Conservation (phyloP, 1,140 invertebrate genomes). For the Heterodera schachtii region DNA sequence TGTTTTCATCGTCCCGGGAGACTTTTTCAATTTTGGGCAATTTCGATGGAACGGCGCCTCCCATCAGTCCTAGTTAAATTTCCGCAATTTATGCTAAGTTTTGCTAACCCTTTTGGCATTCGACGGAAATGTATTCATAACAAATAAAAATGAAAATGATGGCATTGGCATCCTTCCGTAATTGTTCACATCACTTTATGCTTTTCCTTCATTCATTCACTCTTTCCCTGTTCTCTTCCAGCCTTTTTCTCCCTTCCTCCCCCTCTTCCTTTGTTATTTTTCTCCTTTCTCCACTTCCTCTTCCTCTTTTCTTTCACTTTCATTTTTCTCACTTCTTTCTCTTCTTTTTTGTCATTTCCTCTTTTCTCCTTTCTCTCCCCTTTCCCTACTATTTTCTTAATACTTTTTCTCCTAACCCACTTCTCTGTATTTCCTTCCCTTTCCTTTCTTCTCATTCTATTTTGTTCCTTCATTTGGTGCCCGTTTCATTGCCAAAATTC, state of each 20-base stretch:
- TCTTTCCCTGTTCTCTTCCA: no score
- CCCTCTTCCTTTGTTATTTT: background rate
- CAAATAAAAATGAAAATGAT: no score
- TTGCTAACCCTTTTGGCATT: background rate
- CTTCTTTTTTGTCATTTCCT: background rate
- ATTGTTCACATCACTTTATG: no score
- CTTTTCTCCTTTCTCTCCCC: no score
- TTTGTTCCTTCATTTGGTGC: slow-evolving; percentile 12
- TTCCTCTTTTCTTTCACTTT: no score
- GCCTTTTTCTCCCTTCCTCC: no score
- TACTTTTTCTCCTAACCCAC: no score
- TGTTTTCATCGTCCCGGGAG: background rate
- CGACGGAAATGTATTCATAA: background rate
- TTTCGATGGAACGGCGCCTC: no score
- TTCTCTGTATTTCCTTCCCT: no score
- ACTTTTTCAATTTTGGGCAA: background rate
- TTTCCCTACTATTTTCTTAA: no score
- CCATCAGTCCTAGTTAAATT: background rate
- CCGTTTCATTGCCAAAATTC: slow-evolving; percentile 7
- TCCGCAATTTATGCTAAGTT: background rate
- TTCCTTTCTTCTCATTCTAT: background rate
- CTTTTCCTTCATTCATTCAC: no score
- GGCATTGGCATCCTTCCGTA: no score
- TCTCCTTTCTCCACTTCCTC: slow-evolving; percentile 21
- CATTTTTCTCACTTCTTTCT: slow-evolving; percentile 14